phyloP scores from a whole-genome alignment of 2,797 vertebrate genomes.

The Sternotherus odoratus region DNA sequence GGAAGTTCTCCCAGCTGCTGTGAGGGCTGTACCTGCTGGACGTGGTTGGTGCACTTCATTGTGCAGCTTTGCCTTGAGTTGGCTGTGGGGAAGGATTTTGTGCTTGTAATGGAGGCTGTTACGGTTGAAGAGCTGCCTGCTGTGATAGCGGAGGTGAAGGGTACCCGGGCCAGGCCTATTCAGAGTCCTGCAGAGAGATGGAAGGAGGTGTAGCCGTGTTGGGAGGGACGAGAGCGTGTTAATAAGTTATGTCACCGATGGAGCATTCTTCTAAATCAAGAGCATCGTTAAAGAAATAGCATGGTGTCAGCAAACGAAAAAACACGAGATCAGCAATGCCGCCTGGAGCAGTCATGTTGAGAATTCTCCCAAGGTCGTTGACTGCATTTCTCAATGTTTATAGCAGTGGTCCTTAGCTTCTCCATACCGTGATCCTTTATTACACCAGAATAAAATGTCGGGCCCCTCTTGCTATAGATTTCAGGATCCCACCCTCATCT shows the following conservation, averaged over 20 bases:
- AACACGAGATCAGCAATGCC: not conserved
- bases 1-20: constrained; percentile 49
- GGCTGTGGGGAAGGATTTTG: constrained; percentile 2
- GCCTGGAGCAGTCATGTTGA: not conserved
- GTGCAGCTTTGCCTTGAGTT: not conserved
- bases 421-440: too few species aligned
- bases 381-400: not conserved
- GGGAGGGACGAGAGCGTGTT: not conserved
- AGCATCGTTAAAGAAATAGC: too few species aligned
- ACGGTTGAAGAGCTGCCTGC: not conserved
- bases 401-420: too few species aligned
- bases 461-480: not conserved
- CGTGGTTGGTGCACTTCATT: not conserved
- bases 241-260: not conserved
- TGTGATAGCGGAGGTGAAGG: constrained; percentile 57
- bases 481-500: not conserved
- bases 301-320: not conserved
- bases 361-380: not conserved
- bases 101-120: constrained; percentile 40
- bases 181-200: constrained; percentile 31
- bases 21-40: constrained; percentile 17
- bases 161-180: constrained; percentile 64
- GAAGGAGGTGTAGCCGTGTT: constrained; percentile 1
- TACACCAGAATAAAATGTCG: not conserved
- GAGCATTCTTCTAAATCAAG: not conserved